Evolutionary conservation across 53 echinoderm and acorn worm species (phyloP), one percentile per base, ranked within the genome.

Genomic region (Apostichopus leukothele): DNA sequence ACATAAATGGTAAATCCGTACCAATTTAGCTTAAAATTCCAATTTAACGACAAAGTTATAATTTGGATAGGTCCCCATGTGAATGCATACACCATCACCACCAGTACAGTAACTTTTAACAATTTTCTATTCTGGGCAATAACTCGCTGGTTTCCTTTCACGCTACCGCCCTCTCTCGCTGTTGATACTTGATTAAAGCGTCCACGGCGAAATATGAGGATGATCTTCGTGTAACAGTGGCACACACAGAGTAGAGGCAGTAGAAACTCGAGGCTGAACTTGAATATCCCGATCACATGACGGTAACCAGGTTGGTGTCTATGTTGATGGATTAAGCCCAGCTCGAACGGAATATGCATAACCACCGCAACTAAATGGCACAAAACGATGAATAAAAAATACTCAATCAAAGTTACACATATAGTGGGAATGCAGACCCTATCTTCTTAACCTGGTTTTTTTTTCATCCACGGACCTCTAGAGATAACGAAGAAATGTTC

Each of bases 21-120:
- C 57, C 8, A 10, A 22, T 6, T 23, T n/a, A 67, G 27, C 3
- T 5, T 63, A 23, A 66, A 11, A 18, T 66, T 66, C 27, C 22
- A 67, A 67, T 60, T 66, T 18, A 85, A 67, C 18, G 67, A 4
- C 63, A 85, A 66, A 18, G 21, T 85, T 20, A 85, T 3, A 67
- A 66, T 9, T 16, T 85, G 85, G 50, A 85, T 60, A 20, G 85
- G 85, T 27, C 85, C 85, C 85, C 85, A 85, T 18, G 85, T 85
- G 50, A 85, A 63, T 14, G 67, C 85, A 50, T 85, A 85, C 13
- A 67, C 68, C 67, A 39, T 63, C 7, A 85, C 85, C 23, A 85
- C 50, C 14, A 60, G 50, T 1, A 25, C 67, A 11, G 68, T 85
- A 50, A 66, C 14, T 67, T 85, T 63, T 9, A 85, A 50, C 63